Evolutionary conservation across 1,140 invertebrate genomes (phyloP).

Genomic region (Diabrotica virgifera): DNA sequence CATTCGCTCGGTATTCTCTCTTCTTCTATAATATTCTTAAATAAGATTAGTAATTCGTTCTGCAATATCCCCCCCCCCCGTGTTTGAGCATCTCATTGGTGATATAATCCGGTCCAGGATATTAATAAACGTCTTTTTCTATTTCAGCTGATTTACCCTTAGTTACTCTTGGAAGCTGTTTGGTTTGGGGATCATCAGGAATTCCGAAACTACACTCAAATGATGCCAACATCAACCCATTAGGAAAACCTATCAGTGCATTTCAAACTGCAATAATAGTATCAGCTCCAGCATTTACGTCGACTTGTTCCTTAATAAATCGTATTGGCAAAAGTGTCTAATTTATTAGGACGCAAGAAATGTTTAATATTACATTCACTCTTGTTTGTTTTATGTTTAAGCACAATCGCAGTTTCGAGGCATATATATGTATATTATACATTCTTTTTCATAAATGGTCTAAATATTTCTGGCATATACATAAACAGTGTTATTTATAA

Average conservation of each 20-base stretch:
- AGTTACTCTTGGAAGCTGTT: background rate
- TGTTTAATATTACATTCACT: background rate
- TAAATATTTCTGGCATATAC: background rate
- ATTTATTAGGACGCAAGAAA: background rate
- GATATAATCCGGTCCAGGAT: too few species aligned
- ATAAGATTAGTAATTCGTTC: too few species aligned
- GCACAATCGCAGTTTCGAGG: background rate
- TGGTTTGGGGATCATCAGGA: background rate
- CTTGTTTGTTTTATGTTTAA: background rate
- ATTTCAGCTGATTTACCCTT: background rate
- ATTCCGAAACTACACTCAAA: background rate
- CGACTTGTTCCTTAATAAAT: background rate
- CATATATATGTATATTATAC: background rate
- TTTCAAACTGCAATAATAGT: background rate
- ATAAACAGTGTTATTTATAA: conserved; percentile 45
- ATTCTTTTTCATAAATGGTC: background rate
- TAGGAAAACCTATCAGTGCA: background rate
- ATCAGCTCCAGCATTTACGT: background rate
- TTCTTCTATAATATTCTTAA: too few species aligned
- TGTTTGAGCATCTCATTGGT: too few species aligned
- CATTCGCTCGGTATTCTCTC: too few species aligned
- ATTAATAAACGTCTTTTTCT: too few species aligned
- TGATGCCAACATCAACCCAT: background rate
- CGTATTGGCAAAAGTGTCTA: background rate
- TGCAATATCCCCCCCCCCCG: too few species aligned